Evolutionary conservation across 2,888 invertebrate genomes (phyloP).

Genomic region (Hypolimnas misippus): DNA sequence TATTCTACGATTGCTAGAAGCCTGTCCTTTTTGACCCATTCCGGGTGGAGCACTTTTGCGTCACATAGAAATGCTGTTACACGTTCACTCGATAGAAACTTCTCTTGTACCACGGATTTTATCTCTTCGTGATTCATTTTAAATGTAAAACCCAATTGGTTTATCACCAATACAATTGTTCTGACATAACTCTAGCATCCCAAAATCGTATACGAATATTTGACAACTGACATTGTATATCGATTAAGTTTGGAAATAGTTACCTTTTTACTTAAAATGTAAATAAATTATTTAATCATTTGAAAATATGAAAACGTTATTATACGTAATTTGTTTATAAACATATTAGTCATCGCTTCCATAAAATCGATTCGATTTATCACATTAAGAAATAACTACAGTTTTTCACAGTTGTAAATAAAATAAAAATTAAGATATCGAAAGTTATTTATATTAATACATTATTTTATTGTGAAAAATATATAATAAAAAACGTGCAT

Average conservation of each 20-base stretch:
- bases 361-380: no score
- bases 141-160: conserved; percentile 45
- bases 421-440: no score
- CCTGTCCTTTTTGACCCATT: conserved; percentile 77
- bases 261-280: background rate
- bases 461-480: no score
- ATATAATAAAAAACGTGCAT: no score
- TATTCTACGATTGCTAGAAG: conserved; percentile 77
- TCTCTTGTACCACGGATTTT: conserved; percentile 77
- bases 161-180: conserved; percentile 35
- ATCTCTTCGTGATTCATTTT: conserved; percentile 80
- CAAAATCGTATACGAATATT: conserved; percentile 19
- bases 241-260: conserved; percentile 20
- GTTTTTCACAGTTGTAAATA: no score
- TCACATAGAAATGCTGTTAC: conserved; percentile 76
- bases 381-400: no score
- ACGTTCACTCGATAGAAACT: conserved; percentile 76
- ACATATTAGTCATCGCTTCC: no score
- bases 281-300: background rate
- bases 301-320: background rate
- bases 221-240: conserved; percentile 25
- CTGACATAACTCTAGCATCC: conserved; percentile 35
- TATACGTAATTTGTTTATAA: no score
- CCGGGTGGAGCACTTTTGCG: conserved; percentile 76
- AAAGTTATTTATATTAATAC: no score